These are phyloP conservation scores for Callyntrura guangdongensis DNA, from an alignment of 2,888 invertebrate genomes.

Conservation along the genomic window DNA sequence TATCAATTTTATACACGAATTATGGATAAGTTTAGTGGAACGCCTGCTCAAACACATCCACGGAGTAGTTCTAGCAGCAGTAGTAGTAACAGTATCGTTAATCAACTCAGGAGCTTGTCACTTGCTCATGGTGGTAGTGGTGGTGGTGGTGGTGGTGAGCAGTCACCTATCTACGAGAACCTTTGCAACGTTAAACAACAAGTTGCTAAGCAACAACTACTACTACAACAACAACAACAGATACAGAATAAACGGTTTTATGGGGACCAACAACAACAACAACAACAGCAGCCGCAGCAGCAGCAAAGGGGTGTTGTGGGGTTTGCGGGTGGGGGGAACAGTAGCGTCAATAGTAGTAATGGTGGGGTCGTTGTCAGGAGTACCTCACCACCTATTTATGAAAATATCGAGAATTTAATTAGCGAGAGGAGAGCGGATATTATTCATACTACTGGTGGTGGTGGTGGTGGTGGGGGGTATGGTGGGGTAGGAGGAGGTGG, in stretches of 20 bases:
- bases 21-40: too few relatives aligned
- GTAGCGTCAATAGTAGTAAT: neutral
- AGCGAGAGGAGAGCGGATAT: neutral
- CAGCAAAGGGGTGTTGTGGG: neutral
- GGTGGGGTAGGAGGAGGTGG: too few relatives aligned
- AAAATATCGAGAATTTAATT: slow-evolving; percentile 54
- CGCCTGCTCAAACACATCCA: too few relatives aligned
- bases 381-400: slow-evolving; percentile 39
- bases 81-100: too few relatives aligned
- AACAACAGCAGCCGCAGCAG: neutral
- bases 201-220: neutral
- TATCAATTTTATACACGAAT: too few relatives aligned
- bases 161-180: slow-evolving; percentile 51
- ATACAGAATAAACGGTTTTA: neutral
- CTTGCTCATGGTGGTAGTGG: neutral
- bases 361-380: neutral
- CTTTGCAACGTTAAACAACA: slow-evolving; percentile 13
- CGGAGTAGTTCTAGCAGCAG: too few relatives aligned
- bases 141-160: neutral
- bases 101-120: slow-evolving; percentile 24
- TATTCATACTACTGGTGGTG: neutral
- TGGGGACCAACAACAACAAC: neutral
- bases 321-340: neutral
- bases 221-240: too few relatives aligned
- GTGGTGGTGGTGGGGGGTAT: neutral